These are phyloP conservation scores for Apogon talboti DNA, from an alignment of 2,797 vertebrate genomes.

Conservation along the genomic window DNA sequence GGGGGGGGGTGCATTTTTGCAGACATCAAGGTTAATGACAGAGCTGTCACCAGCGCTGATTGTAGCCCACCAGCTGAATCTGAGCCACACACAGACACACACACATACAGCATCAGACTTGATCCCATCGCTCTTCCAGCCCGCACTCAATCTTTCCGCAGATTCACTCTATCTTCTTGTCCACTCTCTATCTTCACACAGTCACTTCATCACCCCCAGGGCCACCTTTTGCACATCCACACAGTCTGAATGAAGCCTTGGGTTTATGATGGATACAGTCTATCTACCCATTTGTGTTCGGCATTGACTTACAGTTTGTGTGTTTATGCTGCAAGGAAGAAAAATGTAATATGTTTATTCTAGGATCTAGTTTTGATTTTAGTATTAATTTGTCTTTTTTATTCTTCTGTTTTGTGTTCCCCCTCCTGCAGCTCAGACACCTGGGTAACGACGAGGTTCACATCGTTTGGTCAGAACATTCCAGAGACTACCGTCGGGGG, in stretches of 20 bases:
- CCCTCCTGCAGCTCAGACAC: slow-evolving; percentile 91
- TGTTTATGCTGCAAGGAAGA: slow-evolving; percentile 18
- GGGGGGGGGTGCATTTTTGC: slow-evolving; percentile 32
- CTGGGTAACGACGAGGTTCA: slow-evolving; percentile 99
- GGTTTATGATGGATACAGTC: slow-evolving; percentile 68
- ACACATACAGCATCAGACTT: slow-evolving; percentile 31
- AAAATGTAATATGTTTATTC: slow-evolving; percentile 24
- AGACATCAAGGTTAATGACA: slow-evolving; percentile 78
- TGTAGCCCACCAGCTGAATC: slow-evolving; percentile 38
- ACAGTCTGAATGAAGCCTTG: slow-evolving; percentile 54
- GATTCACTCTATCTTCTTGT: slow-evolving; percentile 70
- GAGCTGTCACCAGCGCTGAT: slow-evolving; percentile 49
- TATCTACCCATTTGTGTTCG: slow-evolving; percentile 22
- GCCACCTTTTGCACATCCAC: slow-evolving; percentile 51
- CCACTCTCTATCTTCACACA: slow-evolving; percentile 65
- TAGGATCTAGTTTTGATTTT: slow-evolving; percentile 13
- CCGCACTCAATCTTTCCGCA: slow-evolving; percentile 68
- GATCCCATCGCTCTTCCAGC: slow-evolving; percentile 68
- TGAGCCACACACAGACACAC: slow-evolving; percentile 38
- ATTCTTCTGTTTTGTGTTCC: not conserved
- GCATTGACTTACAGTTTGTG: slow-evolving; percentile 27
- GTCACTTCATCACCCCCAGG: slow-evolving; percentile 77
- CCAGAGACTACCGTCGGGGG: slow-evolving; percentile 93
- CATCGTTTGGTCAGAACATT: slow-evolving; percentile 99
- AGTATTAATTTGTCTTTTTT: slow-evolving; percentile 7